Base-by-base conservation (phyloP, 2,888 invertebrate species). In the Macrophya annulata region DNA sequence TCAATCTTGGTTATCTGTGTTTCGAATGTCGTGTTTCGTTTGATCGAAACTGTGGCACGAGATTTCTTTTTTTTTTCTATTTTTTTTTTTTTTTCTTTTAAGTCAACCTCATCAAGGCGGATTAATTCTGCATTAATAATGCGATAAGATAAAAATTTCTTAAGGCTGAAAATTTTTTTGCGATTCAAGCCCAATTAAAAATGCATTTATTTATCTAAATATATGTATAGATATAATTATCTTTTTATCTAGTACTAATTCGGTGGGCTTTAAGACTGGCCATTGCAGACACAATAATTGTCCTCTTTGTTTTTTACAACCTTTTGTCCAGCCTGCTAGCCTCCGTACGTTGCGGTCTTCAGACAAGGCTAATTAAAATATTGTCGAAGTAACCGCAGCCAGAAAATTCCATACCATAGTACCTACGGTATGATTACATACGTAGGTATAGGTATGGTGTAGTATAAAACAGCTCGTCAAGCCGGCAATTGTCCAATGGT, bases 401-500 rank as follows among this genome's bases (percentile, higher is more conserved):
- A n/a, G 59, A 6, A 12, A 62, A 81, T 81, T 81, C 59, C 43
- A 15, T 31, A 37, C 37, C 43, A 37, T 31, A 4, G 31, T 31
- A 31, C 31, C 31, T 6, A 31, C 74, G 12, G 43, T 72, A n/a
- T 40, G 45, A 3, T 6, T 43, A 43, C 72, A 21, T 65, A 25
- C 25, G 65, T 65, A 31, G 21, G 74, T 74, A 43, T 45, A 45
- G 45, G n/a, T 71, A 45, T 31, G n/a, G 31, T 31, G 89, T 88
- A 86, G 89, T 87, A 87, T 89, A 89, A 88, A 91, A 88, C 88
- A 89, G 88, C 90, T 89, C 90, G 89, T 88, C 89, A 89, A 89
- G 88, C 88, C 86, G 90, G 89, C 90, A 90, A 91, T 91, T 91
- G 91, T 91, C 90, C 90, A 81, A 91, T 90, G 91, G 91, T 91